These are phyloP conservation scores for Drosophila setosimentum DNA, from an alignment of 2,888 invertebrate species.

Conservation along the genomic window DNA sequence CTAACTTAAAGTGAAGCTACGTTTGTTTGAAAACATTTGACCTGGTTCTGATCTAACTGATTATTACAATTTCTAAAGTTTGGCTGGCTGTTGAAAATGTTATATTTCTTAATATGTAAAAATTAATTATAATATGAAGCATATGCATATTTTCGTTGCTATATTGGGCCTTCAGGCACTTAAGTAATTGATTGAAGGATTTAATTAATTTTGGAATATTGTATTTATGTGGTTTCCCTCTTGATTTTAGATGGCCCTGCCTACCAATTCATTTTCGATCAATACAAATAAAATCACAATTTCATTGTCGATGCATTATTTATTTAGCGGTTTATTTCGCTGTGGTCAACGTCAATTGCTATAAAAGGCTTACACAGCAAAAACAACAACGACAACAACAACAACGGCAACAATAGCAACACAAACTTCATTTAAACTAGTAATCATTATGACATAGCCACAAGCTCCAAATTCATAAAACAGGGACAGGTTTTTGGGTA, in stretches of 20 bases:
- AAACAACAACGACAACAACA: background rate
- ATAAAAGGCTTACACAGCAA: conserved; percentile 31
- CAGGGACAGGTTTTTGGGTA: conserved; percentile 26
- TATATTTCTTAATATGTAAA: background rate
- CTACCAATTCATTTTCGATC: conserved; percentile 18
- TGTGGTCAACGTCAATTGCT: conserved; percentile 59
- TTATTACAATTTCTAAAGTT: background rate
- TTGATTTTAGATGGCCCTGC: background rate
- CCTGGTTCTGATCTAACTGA: no score
- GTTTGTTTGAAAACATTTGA: background rate
- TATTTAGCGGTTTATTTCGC: conserved; percentile 73
- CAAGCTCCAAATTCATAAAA: conserved; percentile 57
- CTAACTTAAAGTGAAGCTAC: background rate
- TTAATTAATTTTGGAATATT: conserved; percentile 68
- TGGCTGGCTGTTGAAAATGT: background rate
- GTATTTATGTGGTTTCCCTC: conserved; percentile 22
- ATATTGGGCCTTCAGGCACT: conserved; percentile 21
- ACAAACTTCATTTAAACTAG: conserved; percentile 25
- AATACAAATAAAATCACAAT: conserved; percentile 60
- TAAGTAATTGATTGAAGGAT: conserved; percentile 59
- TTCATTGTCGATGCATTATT: conserved; percentile 63
- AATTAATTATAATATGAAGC: background rate
- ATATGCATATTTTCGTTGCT: conserved; percentile 27
- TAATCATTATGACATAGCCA: conserved; percentile 65
- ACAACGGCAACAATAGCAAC: conserved; percentile 1